phyloP scores from a whole-genome alignment of 2,888 invertebrate species.

The Euplexia lucipara region DNA sequence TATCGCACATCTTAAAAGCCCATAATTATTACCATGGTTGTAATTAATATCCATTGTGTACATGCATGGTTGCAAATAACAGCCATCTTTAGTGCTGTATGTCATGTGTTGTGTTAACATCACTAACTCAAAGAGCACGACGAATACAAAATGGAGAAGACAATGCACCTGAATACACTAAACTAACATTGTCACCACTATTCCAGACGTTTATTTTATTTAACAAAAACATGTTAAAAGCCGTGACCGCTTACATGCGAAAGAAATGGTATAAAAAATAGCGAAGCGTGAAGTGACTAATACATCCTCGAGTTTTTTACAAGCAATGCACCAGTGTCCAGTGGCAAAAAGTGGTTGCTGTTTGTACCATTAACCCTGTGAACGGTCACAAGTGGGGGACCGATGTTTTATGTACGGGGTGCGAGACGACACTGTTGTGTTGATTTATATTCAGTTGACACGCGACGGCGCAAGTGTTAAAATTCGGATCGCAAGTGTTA shows the following conservation, averaged over 20 bases:
- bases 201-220: conserved; percentile 29
- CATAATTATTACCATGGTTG: conserved; percentile 33
- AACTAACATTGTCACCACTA: conserved; percentile 21
- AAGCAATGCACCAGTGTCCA: conserved; percentile 21
- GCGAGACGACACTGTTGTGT: conserved; percentile 23
- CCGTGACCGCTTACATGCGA: conserved; percentile 19
- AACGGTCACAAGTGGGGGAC: conserved; percentile 57
- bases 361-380: conserved; percentile 67
- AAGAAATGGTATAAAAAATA: conserved; percentile 31
- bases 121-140: conserved; percentile 6
- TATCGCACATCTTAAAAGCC: conserved; percentile 37
- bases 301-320: conserved; percentile 38
- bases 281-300: conserved; percentile 1
- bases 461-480: conserved; percentile 51
- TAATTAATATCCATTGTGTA: conserved; percentile 35
- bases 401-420: conserved; percentile 53
- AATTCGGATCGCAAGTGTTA: conserved; percentile 51
- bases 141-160: conserved; percentile 19
- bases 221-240: conserved; percentile 38
- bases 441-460: conserved; percentile 66
- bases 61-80: conserved; percentile 26
- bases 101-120: conserved; percentile 6
- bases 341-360: conserved; percentile 42
- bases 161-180: conserved; percentile 36
- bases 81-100: conserved; percentile 12